Conservation (phyloP, 2,113 vertebrate genomes). For the Edolisoma coerulescens region DNA sequence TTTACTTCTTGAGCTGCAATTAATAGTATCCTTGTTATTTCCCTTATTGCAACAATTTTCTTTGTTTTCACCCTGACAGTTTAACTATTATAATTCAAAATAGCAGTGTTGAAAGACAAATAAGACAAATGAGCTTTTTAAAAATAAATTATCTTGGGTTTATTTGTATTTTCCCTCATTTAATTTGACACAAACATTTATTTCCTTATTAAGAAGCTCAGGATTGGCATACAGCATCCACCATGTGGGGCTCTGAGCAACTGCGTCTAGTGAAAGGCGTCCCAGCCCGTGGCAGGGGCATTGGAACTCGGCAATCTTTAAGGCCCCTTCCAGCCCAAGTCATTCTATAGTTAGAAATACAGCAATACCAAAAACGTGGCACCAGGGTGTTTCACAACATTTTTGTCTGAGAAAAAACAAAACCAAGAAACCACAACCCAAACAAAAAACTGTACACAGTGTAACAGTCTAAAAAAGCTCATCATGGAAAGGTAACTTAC, state of each 20-base stretch:
- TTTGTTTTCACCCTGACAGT: neutral
- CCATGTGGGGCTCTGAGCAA: neutral
- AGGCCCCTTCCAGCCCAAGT: neutral
- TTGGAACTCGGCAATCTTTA: neutral
- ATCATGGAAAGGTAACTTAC: neutral
- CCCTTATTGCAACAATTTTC: neutral
- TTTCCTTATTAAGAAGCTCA: neutral
- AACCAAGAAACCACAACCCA: fast-evolving
- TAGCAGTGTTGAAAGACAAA: neutral
- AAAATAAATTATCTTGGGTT: neutral
- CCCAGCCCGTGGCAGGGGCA: neutral
- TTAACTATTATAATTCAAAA: neutral
- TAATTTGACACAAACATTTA: neutral
- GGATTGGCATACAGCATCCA: neutral
- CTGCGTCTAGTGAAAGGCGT: neutral
- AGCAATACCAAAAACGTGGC: neutral
- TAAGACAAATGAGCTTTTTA: neutral
- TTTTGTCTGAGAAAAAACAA: neutral
- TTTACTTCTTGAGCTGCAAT: neutral
- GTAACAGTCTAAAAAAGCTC: neutral
- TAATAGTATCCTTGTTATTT: neutral
- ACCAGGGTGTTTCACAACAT: neutral
- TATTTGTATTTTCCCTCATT: neutral
- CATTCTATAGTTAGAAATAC: neutral
- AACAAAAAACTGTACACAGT: neutral